Evolutionary conservation across 2,888 invertebrate species (phyloP).

Genomic region (Urechis unicinctus): DNA sequence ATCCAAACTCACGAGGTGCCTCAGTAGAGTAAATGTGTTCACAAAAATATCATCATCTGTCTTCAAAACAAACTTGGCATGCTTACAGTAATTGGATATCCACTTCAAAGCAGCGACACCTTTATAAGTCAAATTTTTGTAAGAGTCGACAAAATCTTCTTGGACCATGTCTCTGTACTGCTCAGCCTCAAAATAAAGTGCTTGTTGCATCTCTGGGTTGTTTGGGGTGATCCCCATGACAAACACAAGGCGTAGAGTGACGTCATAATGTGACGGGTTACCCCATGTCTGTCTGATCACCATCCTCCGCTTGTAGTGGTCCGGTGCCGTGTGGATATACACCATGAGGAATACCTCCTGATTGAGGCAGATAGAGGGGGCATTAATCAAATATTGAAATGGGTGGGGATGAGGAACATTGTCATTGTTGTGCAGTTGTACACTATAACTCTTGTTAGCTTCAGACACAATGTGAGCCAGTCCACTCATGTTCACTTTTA

Average conservation of each 20-base stretch:
- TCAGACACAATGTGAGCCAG: neutral
- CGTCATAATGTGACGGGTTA: slow-evolving; percentile 25
- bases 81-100: slow-evolving; percentile 45
- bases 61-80: slow-evolving; percentile 48
- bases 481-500: neutral
- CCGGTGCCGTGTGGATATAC: slow-evolving; percentile 47
- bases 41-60: slow-evolving; percentile 53
- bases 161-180: slow-evolving; percentile 45
- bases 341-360: slow-evolving; percentile 31
- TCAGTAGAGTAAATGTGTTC: slow-evolving; percentile 51
- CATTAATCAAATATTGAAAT: slow-evolving; percentile 32
- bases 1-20: slow-evolving; percentile 19
- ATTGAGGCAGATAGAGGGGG: slow-evolving; percentile 22
- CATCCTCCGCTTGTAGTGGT: slow-evolving; percentile 41
- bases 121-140: slow-evolving; percentile 53
- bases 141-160: slow-evolving; percentile 49
- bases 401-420: slow-evolving; percentile 29
- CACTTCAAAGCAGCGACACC: slow-evolving; percentile 50
- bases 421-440: neutral
- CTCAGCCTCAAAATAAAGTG: slow-evolving; percentile 34
- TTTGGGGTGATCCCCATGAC: slow-evolving; percentile 20
- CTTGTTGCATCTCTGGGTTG: slow-evolving; percentile 23
- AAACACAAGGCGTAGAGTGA: slow-evolving; percentile 38
- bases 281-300: slow-evolving; percentile 48
- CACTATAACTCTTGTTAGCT: neutral